Evolutionary conservation across 1,140 invertebrate genomes (phyloP).

Genomic region (Drosophila rufa): DNA sequence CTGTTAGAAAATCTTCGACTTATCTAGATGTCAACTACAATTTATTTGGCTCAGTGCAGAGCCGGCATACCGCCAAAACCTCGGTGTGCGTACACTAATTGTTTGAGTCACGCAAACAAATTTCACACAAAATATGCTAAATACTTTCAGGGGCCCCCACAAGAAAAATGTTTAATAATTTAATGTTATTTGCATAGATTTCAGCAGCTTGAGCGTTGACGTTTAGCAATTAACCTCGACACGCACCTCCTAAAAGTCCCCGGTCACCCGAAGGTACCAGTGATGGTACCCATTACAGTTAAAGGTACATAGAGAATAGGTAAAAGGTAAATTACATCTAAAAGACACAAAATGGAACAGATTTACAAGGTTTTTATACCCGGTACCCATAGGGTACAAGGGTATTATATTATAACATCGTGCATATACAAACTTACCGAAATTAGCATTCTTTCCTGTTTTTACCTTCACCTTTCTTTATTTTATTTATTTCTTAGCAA

Average conservation of each 20-base stretch:
- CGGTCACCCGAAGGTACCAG: no score
- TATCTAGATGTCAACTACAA: neutral
- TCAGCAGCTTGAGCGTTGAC: conserved; percentile 65
- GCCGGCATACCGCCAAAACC: conserved; percentile 33
- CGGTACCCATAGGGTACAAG: no score
- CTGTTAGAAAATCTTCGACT: neutral
- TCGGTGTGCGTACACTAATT: conserved; percentile 64
- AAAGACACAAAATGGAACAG: neutral
- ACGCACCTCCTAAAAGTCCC: conserved; percentile 40
- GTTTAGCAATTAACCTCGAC: conserved; percentile 69
- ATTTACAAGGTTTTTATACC: no score
- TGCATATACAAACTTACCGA: no score
- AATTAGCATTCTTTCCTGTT: no score
- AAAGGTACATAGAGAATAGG: neutral
- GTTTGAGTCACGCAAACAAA: conserved; percentile 81
- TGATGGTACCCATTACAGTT: neutral
- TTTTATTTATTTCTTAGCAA: neutral
- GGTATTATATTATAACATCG: no score
- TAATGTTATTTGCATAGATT: conserved; percentile 81
- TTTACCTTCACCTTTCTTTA: neutral
- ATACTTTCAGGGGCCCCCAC: conserved; percentile 42
- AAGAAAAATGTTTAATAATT: conserved; percentile 76
- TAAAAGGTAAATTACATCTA: neutral
- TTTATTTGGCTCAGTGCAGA: conserved; percentile 12
- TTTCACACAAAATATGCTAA: conserved; percentile 80